Evolutionary conservation across 2,113 vertebrate genomes (phyloP).

Genomic region (Struthidea cinerea): DNA sequence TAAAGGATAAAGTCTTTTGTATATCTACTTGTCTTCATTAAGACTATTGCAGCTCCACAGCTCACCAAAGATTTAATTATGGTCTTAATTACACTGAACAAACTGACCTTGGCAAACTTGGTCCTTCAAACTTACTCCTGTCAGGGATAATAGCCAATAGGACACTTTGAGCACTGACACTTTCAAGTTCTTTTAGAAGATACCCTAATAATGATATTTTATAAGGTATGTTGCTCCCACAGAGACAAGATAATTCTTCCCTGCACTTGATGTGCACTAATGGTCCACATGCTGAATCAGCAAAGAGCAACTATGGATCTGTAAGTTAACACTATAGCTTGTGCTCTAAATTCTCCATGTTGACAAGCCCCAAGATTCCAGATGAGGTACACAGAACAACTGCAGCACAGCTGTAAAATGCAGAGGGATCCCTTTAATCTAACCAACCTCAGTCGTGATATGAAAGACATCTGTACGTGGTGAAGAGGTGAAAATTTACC

Average conservation of each 20-base stretch:
- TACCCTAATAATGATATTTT: not conserved
- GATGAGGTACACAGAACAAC: not conserved
- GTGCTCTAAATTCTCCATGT: not conserved
- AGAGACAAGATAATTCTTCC: not conserved
- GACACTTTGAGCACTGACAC: not conserved
- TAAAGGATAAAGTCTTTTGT: not conserved
- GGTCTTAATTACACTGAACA: not conserved
- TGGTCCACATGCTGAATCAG: not conserved
- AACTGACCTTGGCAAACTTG: not conserved
- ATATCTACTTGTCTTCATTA: not conserved
- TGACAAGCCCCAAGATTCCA: not conserved
- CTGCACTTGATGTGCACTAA: not conserved
- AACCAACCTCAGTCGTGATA: not conserved
- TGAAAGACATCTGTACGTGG: fast-evolving
- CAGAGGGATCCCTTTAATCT: not conserved
- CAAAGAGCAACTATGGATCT: not conserved
- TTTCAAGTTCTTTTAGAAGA: not conserved
- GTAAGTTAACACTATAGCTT: not conserved
- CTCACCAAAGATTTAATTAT: not conserved
- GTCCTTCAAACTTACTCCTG: not conserved
- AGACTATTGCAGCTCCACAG: not conserved
- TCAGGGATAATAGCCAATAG: not conserved
- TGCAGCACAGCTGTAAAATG: not conserved
- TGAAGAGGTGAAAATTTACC: not conserved
- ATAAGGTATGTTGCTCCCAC: not conserved